Percentiles rank a stretch among this genome's conserved stretches.
Evolutionary conservation across 2,113 vertebrate species (phyloP).

Genomic region (Microtus oregoni): DNA sequence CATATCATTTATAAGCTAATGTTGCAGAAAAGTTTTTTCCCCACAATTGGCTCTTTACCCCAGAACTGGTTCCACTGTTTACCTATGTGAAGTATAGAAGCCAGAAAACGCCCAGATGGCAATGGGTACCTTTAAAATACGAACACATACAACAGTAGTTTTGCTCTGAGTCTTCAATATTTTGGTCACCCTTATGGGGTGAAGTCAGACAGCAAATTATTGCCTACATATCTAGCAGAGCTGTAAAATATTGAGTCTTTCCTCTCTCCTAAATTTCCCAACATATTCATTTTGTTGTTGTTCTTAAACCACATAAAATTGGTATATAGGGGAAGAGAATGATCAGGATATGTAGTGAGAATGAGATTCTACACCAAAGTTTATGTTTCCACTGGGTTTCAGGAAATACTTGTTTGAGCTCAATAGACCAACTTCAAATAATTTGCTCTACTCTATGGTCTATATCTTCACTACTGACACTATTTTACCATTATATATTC

Average conservation of each 20-base stretch:
- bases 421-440: background rate
- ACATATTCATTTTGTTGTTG: background rate
- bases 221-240: background rate
- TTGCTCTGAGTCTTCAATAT: background rate
- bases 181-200: background rate
- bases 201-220: background rate
- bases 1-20: background rate
- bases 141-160: background rate
- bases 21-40: background rate
- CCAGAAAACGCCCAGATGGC: background rate
- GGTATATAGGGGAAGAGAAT: background rate
- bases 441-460: background rate
- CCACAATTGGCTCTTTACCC: background rate
- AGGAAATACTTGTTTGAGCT: background rate
- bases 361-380: background rate
- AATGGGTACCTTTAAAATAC: background rate
- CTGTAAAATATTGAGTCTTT: background rate
- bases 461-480: background rate
- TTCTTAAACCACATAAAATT: background rate
- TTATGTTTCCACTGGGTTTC: slow-evolving; percentile 8
- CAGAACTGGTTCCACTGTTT: background rate
- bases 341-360: background rate
- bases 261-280: background rate
- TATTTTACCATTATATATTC: background rate
- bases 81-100: background rate